Percentiles rank a stretch among this genome's conserved stretches.
These are phyloP conservation scores for Aradus depressus DNA, from an alignment of 2,888 invertebrate species.

Conservation along the genomic window DNA sequence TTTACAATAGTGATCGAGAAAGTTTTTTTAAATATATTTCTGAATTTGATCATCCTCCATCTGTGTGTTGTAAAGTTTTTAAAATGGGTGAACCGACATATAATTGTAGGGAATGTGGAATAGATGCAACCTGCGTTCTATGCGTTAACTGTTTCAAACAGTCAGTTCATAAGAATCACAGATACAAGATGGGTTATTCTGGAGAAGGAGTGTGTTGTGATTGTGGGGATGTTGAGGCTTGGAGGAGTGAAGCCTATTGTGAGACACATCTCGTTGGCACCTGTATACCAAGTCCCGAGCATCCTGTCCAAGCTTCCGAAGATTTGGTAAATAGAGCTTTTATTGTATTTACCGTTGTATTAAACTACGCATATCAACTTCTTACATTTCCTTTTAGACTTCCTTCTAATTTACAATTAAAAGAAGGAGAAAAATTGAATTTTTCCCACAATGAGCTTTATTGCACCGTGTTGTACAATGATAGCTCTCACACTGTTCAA, in stretches of 20 bases:
- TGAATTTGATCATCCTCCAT: slow-evolving; percentile 49
- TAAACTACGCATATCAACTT: slow-evolving; percentile 71
- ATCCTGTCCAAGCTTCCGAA: no score
- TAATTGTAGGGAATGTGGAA: slow-evolving; percentile 91
- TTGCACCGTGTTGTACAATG: slow-evolving; percentile 92
- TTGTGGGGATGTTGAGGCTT: slow-evolving; percentile 89
- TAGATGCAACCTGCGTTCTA: slow-evolving; percentile 94
- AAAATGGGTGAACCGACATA: slow-evolving; percentile 96
- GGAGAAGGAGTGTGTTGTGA: slow-evolving; percentile 92
- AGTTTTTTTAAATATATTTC: slow-evolving; percentile 23
- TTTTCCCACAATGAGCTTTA: slow-evolving; percentile 51
- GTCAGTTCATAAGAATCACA: slow-evolving; percentile 81
- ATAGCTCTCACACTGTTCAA: slow-evolving; percentile 97
- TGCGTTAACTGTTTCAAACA: slow-evolving; percentile 96
- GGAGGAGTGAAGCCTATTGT: slow-evolving; percentile 80
- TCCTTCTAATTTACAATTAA: slow-evolving; percentile 52
- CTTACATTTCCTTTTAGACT: slow-evolving; percentile 59
- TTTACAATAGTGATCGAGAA: slow-evolving; percentile 54
- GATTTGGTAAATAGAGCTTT: slow-evolving; percentile 55
- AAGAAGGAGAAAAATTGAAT: slow-evolving; percentile 44
- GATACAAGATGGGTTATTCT: slow-evolving; percentile 93
- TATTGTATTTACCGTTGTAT: slow-evolving; percentile 58
- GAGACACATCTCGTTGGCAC: slow-evolving; percentile 54
- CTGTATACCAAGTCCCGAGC: no score
- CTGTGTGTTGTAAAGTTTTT: slow-evolving; percentile 89